Conservation (phyloP, 1,140 invertebrate genomes). For the Carposina sasakii region DNA sequence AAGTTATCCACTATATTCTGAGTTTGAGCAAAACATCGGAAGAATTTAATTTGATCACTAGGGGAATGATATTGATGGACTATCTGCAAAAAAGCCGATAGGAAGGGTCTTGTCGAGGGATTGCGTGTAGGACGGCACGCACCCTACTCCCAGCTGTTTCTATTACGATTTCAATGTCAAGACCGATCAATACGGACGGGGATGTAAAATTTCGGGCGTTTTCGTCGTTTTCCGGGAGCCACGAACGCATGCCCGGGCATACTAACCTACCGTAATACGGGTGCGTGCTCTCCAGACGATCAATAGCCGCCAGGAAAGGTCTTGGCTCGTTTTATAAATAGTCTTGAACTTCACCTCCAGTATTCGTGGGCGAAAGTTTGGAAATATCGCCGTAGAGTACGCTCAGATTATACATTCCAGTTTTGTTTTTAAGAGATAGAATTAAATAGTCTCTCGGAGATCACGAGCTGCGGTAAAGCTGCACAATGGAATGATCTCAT, state of each 20-base stretch:
- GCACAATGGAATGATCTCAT: slow-evolving; percentile 40
- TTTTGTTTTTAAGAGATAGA: too few relatives aligned
- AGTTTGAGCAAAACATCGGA: too few relatives aligned
- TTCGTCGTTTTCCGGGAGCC: slow-evolving; percentile 58
- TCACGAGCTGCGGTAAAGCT: slow-evolving; percentile 36
- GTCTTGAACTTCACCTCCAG: slow-evolving; percentile 67
- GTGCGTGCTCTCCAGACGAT: slow-evolving; percentile 62
- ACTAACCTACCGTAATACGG: slow-evolving; percentile 70
- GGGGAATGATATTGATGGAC: slow-evolving; percentile 25
- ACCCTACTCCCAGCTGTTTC: slow-evolving; percentile 69
- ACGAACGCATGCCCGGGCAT: slow-evolving; percentile 44
- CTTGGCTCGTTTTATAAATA: slow-evolving; percentile 65
- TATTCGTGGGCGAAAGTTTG: slow-evolving; percentile 51
- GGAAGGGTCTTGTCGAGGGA: slow-evolving; percentile 24
- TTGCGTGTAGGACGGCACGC: slow-evolving; percentile 41
- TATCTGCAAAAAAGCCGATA: slow-evolving; percentile 11
- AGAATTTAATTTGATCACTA: slow-evolving; percentile 19
- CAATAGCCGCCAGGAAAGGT: slow-evolving; percentile 60
- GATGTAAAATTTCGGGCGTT: slow-evolving; percentile 66
- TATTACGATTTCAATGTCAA: slow-evolving; percentile 74
- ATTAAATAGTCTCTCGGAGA: slow-evolving; percentile 33
- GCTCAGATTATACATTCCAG: too few relatives aligned
- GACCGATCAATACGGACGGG: slow-evolving; percentile 70
- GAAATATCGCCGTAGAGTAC: too few relatives aligned
- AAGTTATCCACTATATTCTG: too few relatives aligned